phyloP scores from a whole-genome alignment of 37 sponge, comb jelly and placozoan species.

The Ephydatia muelleri region DNA sequence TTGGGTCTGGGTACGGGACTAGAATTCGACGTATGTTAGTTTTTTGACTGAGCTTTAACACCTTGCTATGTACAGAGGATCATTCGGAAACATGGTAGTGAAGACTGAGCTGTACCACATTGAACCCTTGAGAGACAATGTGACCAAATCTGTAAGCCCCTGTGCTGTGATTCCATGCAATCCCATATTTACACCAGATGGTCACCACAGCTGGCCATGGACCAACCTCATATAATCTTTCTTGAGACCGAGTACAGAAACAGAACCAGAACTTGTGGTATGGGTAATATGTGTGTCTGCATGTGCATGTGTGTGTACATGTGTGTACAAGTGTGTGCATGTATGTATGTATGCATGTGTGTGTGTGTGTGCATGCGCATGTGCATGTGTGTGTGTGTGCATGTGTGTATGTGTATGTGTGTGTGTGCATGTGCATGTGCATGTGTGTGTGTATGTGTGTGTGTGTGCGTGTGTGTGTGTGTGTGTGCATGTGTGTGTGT shows the following conservation, averaged over 20 bases:
- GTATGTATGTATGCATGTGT: background rate
- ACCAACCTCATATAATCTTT: slow-evolving; percentile 35
- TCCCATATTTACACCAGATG: background rate
- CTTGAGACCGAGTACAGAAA: slow-evolving; percentile 25
- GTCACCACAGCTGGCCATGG: slow-evolving; percentile 5
- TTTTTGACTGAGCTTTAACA: background rate
- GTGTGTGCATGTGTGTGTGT: background rate
- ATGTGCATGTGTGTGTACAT: background rate
- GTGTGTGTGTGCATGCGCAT: background rate
- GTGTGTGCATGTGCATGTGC: background rate
- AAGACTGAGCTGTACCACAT: slow-evolving; percentile 15
- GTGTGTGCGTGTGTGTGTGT: background rate
- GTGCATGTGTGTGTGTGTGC: background rate
- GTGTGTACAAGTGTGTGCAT: background rate
- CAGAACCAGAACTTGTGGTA: slow-evolving; percentile 41
- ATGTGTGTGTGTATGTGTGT: background rate
- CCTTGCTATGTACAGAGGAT: slow-evolving; percentile 3
- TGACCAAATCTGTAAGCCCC: background rate
- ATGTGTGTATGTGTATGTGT: slow-evolving; percentile 2
- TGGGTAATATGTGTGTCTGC: background rate
- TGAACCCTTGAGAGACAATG: slow-evolving; percentile 22
- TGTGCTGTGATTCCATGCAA: background rate
- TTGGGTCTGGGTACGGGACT: too few species aligned
- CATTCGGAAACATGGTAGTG: background rate
- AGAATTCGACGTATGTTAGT: too few species aligned